Conservation (phyloP, 2,113 vertebrate species). For the Gnathonemus longibarbis region DNA sequence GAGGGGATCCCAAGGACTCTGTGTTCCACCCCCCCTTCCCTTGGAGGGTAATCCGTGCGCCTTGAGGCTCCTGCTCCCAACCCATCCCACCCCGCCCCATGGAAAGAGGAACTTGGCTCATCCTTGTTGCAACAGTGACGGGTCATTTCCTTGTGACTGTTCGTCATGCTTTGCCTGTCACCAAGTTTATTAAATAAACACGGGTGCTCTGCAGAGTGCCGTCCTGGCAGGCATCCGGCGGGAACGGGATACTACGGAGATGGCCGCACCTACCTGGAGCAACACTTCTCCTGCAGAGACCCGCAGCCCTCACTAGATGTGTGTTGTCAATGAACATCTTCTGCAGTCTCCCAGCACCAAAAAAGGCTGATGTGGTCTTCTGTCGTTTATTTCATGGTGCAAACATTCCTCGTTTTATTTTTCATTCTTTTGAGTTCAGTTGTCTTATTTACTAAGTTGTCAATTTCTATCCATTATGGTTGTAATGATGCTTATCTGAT, state of each 20-base stretch:
- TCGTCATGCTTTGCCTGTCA: neutral
- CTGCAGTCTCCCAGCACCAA: neutral
- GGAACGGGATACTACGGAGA: neutral
- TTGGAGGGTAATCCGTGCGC: neutral
- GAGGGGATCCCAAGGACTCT: neutral
- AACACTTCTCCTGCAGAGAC: neutral
- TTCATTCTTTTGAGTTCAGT: neutral
- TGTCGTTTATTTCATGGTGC: neutral
- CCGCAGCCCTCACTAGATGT: neutral
- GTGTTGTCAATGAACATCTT: neutral
- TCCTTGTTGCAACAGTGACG: neutral
- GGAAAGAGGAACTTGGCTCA: neutral
- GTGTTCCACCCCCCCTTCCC: neutral
- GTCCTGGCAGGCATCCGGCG: neutral
- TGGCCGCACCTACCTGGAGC: too few species aligned
- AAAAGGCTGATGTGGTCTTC: neutral
- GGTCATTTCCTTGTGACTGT: neutral
- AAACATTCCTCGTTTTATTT: neutral
- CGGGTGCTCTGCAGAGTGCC: neutral
- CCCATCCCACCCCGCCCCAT: neutral
- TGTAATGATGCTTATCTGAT: neutral
- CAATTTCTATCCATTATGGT: neutral
- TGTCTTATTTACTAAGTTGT: neutral
- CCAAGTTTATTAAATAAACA: neutral
- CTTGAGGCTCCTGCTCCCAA: neutral